Percentiles rank a stretch among this genome's conserved stretches.
phyloP scores from a whole-genome alignment of 2,797 vertebrate species.

The Avahi laniger region DNA sequence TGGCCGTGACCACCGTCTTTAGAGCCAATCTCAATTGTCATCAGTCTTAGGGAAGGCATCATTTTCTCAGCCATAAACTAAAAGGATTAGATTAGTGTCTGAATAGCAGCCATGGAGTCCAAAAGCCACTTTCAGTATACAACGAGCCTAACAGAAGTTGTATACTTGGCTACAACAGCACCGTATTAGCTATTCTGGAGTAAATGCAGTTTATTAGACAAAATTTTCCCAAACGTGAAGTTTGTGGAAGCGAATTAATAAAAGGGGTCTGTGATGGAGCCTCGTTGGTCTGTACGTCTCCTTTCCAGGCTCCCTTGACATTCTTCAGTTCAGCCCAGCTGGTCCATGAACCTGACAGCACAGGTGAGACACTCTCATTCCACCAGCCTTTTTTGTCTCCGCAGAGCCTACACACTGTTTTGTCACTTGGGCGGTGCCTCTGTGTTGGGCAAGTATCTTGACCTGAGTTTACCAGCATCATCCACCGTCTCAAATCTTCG shows the following conservation, averaged over 20 bases:
- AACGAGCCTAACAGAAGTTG: neutral
- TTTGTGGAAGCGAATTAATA: neutral
- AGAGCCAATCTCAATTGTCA: neutral
- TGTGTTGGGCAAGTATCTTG: neutral
- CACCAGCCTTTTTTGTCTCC: neutral
- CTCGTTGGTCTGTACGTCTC: neutral
- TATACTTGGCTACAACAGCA: neutral
- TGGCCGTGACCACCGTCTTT: neutral
- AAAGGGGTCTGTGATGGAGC: neutral
- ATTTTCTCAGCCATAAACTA: neutral
- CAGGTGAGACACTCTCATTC: neutral
- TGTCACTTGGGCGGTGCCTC: neutral
- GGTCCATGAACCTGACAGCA: neutral
- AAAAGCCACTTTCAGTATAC: neutral
- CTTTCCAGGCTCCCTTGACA: neutral
- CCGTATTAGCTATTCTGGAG: neutral
- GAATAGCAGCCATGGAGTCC: neutral
- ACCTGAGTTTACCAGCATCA: neutral
- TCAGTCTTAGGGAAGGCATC: neutral
- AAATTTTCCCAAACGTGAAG: neutral
- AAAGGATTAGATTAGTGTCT: neutral
- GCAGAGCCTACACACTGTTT: neutral
- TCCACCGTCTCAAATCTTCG: neutral
- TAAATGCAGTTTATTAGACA: neutral
- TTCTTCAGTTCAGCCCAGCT: neutral